These are phyloP conservation scores for Struthio camelus DNA, from an alignment of 2,113 vertebrate species.

Conservation along the genomic window DNA sequence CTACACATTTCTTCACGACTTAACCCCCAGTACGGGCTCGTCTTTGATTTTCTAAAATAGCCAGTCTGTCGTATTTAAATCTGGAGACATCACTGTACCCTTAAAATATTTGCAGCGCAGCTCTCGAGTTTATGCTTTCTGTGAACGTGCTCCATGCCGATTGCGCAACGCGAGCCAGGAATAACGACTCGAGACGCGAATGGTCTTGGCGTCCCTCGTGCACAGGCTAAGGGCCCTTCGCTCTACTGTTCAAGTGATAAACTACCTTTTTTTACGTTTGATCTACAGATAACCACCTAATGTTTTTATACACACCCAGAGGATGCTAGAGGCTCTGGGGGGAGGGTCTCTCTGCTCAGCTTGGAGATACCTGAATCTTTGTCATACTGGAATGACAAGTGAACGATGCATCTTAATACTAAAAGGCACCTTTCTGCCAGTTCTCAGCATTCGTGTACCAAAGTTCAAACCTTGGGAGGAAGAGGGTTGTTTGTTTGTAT, in stretches of 20 bases:
- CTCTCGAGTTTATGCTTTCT: accelerated
- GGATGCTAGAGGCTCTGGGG: background rate
- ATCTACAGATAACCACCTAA: background rate
- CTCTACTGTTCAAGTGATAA: background rate
- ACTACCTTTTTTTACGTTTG: background rate
- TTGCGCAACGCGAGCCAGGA: background rate
- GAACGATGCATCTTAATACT: background rate
- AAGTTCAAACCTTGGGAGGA: too few relatives aligned
- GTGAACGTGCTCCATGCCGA: accelerated
- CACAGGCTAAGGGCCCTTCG: accelerated
- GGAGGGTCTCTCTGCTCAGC: background rate
- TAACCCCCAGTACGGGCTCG: background rate
- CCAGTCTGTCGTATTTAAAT: background rate
- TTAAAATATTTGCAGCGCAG: background rate
- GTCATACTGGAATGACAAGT: background rate
- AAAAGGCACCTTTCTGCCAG: background rate
- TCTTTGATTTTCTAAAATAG: background rate
- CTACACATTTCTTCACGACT: background rate
- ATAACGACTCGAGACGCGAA: accelerated
- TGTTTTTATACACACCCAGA: too few relatives aligned
- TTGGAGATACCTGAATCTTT: background rate
- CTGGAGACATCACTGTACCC: background rate
- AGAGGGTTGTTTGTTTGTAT: too few relatives aligned
- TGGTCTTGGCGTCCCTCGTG: accelerated
- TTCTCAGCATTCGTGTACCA: background rate